Evolutionary conservation across 2,113 vertebrate species (phyloP), one percentile per base, ranked within the genome.

Genomic region (Pogonocichla stellata): DNA sequence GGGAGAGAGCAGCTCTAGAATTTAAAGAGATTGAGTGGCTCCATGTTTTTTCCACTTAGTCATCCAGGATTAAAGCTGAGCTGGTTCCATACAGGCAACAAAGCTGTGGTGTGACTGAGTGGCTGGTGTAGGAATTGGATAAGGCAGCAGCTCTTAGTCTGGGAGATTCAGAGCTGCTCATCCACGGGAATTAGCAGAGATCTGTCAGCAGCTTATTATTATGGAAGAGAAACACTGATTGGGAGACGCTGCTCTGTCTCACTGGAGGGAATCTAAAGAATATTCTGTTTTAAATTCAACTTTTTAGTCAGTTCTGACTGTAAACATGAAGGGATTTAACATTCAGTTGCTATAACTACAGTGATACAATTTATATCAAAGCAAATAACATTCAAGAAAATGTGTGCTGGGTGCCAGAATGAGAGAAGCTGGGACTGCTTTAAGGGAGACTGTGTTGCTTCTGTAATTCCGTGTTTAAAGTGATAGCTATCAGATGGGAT

Each of bases 401-500:
- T 8, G 6, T 1, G 0, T 16, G 15, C 26, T 40, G 47, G 53
- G 14, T 5, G 4, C 38, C 36, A 22, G 26, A 38, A 19, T 34
- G n/a, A 9, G 80, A 38, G 56, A 45, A 56, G 45, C 34, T 53
- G 36, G 20, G 60, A 5, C 23, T 86, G 23, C 69, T 40, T 45
- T 25, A 33, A 40, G 38, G 60, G 42, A 53, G 25, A 5, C 23
- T 14, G 2, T 14, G 8, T 50, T 33, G 16, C 60, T 67, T 71
- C 64, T 71, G 13, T 38, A 58, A 58, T 62, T 42, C 61, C 6
- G 0, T 4, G 3, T 56, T 28, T 67, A 67, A 78, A 80, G 58
- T 24, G 1, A n/a, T 25, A 24, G 26, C 57, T 56, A 0, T n/a
- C 58, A 45, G 8, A 1, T 11, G 51, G 45, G 50, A 53, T 28